Base-by-base conservation (phyloP, 2,113 vertebrate genomes). In the Zosterops pallidus region DNA sequence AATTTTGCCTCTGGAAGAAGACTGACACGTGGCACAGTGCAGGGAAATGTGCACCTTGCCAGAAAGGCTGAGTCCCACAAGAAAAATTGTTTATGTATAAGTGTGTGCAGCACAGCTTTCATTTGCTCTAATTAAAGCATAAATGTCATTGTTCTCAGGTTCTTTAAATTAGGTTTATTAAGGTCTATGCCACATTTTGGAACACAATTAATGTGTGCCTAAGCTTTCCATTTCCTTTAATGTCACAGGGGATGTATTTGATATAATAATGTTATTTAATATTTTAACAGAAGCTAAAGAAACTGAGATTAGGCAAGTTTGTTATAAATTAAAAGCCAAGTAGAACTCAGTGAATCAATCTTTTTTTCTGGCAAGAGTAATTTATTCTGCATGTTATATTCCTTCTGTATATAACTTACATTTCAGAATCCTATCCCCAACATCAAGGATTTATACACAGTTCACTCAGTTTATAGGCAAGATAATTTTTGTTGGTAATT, bases 241-340 rank as follows among this genome's bases (percentile, higher is more conserved):
- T 80, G 65, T 94, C 91, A 59, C 55, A 55, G 67, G 79, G 78
- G 86, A 94, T 92, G 37, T 72, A 70, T 71, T 84, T 91, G 56
- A 91, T 84, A 53, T 67, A 83, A 64, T 69, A 81, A 84, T 71
- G 70, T 80, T 86, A 74, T 74, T 92, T 92, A 94, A 84, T 95
- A 94, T 95, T 94, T 96, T 94, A 95, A 71, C 62, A 29, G 41
- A 68, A 62, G 69, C 81, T 74, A 65, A 63, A 78, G 86, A 92
- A 86, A 85, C 81, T 35, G 67, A 96, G 78, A 83, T 75, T 56
- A 67, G 42, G 31, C 41, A 75, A 90, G 67, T 75, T 93, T 83
- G 33, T 88, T 95, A 24, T 71, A 96, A 93, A 93, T 96, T 92
- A 92, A 95, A 95, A 91, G 50, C 46, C 55, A 79, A 91, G 56